These are phyloP conservation scores for Mythimna lalbum DNA, from an alignment of 2,888 invertebrate genomes.

Conservation along the genomic window DNA sequence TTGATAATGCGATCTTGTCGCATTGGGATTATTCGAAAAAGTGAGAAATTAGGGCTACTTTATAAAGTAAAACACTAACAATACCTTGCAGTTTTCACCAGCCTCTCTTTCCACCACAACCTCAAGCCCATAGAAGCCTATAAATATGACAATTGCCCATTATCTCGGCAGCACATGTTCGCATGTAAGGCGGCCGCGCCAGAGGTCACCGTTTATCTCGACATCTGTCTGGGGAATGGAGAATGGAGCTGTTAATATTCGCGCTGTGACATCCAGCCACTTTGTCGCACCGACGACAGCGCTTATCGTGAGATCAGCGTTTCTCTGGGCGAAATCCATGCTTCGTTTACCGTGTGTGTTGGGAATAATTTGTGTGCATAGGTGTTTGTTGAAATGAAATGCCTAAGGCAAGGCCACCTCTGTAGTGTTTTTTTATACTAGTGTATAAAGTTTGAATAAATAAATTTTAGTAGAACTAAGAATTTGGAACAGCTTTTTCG, in stretches of 20 bases:
- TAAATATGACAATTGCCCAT: constrained; percentile 41
- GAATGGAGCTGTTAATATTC: constrained; percentile 79
- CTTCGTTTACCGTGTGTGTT: constrained; percentile 18
- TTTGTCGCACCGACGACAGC: constrained; percentile 69
- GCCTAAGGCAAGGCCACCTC: too few species aligned
- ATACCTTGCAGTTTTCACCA: background rate
- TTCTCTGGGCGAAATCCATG: constrained; percentile 69
- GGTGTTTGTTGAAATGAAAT: background rate
- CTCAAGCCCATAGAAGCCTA: background rate
- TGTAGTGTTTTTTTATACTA: too few species aligned
- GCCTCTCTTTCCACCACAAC: background rate
- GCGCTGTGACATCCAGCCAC: constrained; percentile 66
- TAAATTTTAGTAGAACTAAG: too few species aligned
- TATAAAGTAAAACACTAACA: background rate
- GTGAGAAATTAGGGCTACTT: background rate
- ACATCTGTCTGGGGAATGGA: constrained; percentile 73
- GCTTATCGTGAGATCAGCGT: constrained; percentile 68
- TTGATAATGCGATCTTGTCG: too few species aligned
- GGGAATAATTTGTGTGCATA: constrained; percentile 13
- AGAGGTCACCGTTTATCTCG: constrained; percentile 65
- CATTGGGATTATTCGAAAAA: too few species aligned
- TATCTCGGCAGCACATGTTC: constrained; percentile 44
- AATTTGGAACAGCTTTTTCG: background rate
- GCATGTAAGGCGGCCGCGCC: constrained; percentile 39
- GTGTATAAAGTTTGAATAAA: too few species aligned